These are phyloP conservation scores for Latrodectus elegans DNA, from an alignment of 2,888 invertebrate species.

Conservation along the genomic window DNA sequence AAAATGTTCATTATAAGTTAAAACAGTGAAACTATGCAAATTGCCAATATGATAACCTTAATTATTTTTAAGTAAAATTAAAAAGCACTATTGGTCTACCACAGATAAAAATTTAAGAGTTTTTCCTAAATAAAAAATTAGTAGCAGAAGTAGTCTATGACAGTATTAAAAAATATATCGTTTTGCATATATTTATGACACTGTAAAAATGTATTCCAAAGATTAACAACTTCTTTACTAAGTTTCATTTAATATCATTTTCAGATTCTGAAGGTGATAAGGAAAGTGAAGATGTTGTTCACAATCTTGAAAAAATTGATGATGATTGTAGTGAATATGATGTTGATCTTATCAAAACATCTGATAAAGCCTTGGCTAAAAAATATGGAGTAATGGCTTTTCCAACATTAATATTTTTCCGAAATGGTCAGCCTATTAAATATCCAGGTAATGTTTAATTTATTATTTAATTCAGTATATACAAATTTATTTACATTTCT, in stretches of 20 bases:
- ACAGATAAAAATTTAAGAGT: no score
- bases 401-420: constrained; percentile 92
- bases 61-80: no score
- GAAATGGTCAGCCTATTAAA: constrained; percentile 91
- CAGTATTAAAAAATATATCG: no score
- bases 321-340: constrained; percentile 94
- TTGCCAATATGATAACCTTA: no score
- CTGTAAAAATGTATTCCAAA: neutral
- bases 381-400: constrained; percentile 92
- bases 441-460: constrained; percentile 81
- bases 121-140: no score
- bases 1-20: no score
- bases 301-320: constrained; percentile 84
- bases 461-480: neutral
- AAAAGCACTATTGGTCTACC: no score
- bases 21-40: no score
- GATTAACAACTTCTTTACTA: neutral
- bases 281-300: constrained; percentile 68
- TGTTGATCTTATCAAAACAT: constrained; percentile 90
- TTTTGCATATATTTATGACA: neutral
- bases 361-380: constrained; percentile 92
- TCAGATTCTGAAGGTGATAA: constrained; percentile 61
- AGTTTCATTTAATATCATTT: neutral
- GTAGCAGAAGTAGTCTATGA: no score
- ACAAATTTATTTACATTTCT: neutral